Base-by-base conservation (phyloP, 2,113 vertebrate species). In the Elanus axillaris region DNA sequence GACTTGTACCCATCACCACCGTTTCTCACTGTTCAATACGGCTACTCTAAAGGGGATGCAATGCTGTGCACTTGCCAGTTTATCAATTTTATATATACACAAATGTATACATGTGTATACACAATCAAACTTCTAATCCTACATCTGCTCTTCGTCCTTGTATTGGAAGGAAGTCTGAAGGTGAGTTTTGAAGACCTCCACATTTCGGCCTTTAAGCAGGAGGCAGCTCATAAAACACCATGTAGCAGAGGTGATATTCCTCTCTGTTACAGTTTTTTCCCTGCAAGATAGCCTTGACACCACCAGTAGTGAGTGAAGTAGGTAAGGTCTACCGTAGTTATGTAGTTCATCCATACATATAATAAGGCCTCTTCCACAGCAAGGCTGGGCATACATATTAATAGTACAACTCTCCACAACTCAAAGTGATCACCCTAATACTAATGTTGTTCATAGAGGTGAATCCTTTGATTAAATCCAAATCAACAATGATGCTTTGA, bases 261-360 rank as follows among this genome's bases (percentile, higher is more conserved):
- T 13, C 25, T 38, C 22, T 43, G 5, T 48, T 38, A 74, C 6
- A 16, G 13, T 10, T 62, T 80, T 80, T 71, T 31, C 27, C 73
- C 38, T 55, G n/a, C 59, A 91, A 25, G 14, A 3, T 2, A 53
- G 13, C 17, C 29, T 20, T 32, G 32, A 59, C 19, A 36, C 17
- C 12, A 42, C 5, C 26, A 38, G 29, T 1, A 64, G 14, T 0
- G 4, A 50, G 31, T 4, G 40, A 82, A 59, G 38, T 56, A 38
- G 0, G 0, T 18, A 32, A n/a, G 8, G 48, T 18, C 12, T 7
- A 34, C 26, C 1, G 2, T 7, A 77, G 13, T 23, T 50, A 50
- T 0, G 1, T 2, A 52, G 11, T 40, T 87, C 60, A 72, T 42
- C 19, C 66, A 22, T 1, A 6, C 7, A 26, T 5, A 0, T 3